A percentile compares a stretch with the other conserved stretches of the same genome.
Conservation (phyloP, 2,888 invertebrate species). For the Synanthedon tipuliformis region DNA sequence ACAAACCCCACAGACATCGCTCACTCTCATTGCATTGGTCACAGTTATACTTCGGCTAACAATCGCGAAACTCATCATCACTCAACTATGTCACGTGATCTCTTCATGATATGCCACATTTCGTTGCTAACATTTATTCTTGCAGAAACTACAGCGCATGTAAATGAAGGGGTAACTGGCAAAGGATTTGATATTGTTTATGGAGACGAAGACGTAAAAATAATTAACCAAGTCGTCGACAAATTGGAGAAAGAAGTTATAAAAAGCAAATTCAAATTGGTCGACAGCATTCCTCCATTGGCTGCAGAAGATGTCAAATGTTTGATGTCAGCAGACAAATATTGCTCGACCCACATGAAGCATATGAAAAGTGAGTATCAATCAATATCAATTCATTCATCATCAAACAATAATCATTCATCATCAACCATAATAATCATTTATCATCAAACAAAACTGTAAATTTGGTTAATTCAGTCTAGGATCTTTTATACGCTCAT, state of each 20-base stretch:
- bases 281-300: slow-evolving; percentile 31
- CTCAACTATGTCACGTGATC: slow-evolving; percentile 24
- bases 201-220: slow-evolving; percentile 41
- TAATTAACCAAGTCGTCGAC: slow-evolving; percentile 39
- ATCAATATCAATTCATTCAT: not conserved
- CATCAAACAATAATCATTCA: too few species aligned
- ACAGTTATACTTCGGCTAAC: slow-evolving; percentile 12
- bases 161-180: slow-evolving; percentile 35
- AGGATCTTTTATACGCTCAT: not conserved
- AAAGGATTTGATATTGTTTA: slow-evolving; percentile 33
- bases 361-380: slow-evolving; percentile 45
- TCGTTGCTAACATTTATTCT: slow-evolving; percentile 10
- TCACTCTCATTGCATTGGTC: slow-evolving; percentile 11
- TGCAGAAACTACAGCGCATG: slow-evolving; percentile 19
- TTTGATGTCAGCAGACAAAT: slow-evolving; percentile 50
- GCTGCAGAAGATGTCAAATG: slow-evolving; percentile 51
- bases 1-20: slow-evolving; percentile 4
- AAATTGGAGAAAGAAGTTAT: slow-evolving; percentile 31
- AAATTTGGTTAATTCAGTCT: not conserved
- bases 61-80: slow-evolving; percentile 4
- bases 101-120: slow-evolving; percentile 7
- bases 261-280: slow-evolving; percentile 26
- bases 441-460: not conserved
- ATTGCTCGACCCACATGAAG: slow-evolving; percentile 48
- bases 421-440: too few species aligned